phyloP scores from a whole-genome alignment of 2,113 vertebrate genomes.

The Gavialis gangeticus region DNA sequence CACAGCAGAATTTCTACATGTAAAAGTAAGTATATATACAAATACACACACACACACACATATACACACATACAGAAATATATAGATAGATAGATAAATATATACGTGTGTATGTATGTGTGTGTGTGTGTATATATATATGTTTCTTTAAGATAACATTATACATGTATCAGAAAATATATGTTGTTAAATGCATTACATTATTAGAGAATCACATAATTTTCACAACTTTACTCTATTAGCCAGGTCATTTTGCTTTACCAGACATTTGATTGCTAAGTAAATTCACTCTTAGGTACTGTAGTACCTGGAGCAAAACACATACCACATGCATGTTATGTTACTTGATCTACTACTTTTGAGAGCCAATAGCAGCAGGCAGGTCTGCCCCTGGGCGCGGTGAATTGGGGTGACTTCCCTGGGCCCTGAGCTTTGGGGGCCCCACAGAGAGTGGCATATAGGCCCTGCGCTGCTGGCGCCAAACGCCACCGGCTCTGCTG shows the following conservation, averaged over 20 bases:
- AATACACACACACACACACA: no score
- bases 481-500: no score
- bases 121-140: no score
- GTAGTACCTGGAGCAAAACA: background rate
- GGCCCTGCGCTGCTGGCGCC: no score
- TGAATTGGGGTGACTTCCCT: no score
- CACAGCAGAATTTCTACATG: background rate
- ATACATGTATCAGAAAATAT: background rate
- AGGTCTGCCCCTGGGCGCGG: no score
- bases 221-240: background rate
- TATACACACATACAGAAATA: no score
- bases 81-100: no score
- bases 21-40: background rate
- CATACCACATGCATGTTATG: fast-evolving
- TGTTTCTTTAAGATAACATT: background rate
- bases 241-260: background rate
- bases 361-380: background rate
- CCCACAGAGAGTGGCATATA: no score
- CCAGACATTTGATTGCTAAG: background rate
- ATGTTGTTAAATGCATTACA: background rate
- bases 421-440: no score
- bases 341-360: background rate
- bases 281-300: background rate
- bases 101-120: no score
- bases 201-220: background rate